Evolutionary conservation across 2,888 invertebrate species (phyloP).

Genomic region (Drosophila pegasa): DNA sequence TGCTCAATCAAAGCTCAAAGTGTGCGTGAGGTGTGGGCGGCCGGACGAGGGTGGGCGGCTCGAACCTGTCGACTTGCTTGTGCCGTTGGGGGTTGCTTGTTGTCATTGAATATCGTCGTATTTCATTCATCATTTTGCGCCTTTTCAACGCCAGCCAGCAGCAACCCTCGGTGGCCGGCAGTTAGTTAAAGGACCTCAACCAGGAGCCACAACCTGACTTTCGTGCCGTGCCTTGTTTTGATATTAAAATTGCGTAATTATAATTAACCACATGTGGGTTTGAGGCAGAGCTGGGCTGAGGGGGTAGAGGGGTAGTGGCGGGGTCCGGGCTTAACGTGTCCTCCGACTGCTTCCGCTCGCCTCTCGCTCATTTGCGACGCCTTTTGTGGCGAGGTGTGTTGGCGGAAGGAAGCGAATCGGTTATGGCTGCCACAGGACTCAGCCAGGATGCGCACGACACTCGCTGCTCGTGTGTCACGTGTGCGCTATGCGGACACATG

Average conservation of each 20-base stretch:
- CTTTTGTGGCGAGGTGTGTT: constrained; percentile 55
- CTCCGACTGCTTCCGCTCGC: constrained; percentile 61
- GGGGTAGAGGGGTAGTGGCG: constrained; percentile 1
- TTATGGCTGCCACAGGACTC: constrained; percentile 25
- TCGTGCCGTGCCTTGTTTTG: constrained; percentile 64
- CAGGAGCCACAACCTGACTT: constrained; percentile 36
- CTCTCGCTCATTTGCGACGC: constrained; percentile 44
- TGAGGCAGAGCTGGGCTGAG: constrained; percentile 2
- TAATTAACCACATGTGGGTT: constrained; percentile 83
- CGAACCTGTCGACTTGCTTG: constrained; percentile 39
- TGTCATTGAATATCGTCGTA: constrained; percentile 75
- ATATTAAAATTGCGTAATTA: constrained; percentile 82
- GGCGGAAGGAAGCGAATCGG: constrained; percentile 52
- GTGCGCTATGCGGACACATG: constrained; percentile 40
- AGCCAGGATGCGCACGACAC: background rate
- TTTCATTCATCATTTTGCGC: constrained; percentile 82
- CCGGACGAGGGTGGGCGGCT: constrained; percentile 26
- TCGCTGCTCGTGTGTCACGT: constrained; percentile 52
- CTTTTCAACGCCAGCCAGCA: constrained; percentile 72
- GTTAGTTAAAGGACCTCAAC: constrained; percentile 46
- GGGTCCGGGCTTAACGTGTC: constrained; percentile 52
- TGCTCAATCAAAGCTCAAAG: constrained; percentile 83
- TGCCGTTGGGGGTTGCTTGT: constrained; percentile 50
- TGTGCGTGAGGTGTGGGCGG: constrained; percentile 63
- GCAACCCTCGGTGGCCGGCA: constrained; percentile 57